phyloP scores from a whole-genome alignment of 2,113 vertebrate genomes.

The Siniperca chuatsi region DNA sequence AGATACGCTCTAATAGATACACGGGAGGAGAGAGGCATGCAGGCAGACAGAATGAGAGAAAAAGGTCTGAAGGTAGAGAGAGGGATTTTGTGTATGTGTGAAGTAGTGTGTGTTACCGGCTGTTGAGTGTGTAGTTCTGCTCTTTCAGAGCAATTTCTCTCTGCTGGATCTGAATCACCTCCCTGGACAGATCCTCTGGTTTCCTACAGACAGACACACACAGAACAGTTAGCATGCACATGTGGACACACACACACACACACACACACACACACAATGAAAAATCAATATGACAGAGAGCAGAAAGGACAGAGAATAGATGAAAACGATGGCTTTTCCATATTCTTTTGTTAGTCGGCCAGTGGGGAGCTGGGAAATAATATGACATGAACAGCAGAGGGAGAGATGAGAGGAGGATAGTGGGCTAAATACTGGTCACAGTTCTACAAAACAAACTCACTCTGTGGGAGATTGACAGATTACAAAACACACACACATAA shows the following conservation, averaged over 20 bases:
- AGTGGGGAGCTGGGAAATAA: constrained; percentile 54
- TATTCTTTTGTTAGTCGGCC: constrained; percentile 58
- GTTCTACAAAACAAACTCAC: constrained; percentile 60
- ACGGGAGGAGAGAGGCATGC: constrained; percentile 39
- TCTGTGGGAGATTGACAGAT: constrained; percentile 51
- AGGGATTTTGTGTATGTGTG: constrained; percentile 40
- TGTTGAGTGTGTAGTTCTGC: constrained; percentile 89
- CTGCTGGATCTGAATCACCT: constrained; percentile 94
- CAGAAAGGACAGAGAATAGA: constrained; percentile 35
- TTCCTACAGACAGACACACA: constrained; percentile 84
- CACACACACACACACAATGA: constrained; percentile 17
- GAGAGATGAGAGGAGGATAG: constrained; percentile 45
- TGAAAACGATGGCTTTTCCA: constrained; percentile 48
- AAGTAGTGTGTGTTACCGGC: constrained; percentile 84
- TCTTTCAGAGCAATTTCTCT: constrained; percentile 92
- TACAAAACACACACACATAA: constrained; percentile 20
- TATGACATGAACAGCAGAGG: constrained; percentile 56
- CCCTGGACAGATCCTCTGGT: constrained; percentile 94
- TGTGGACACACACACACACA: not conserved
- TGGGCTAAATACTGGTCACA: constrained; percentile 63
- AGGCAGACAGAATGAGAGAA: constrained; percentile 54
- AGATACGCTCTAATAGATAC: constrained; percentile 74
- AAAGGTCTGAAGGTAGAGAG: constrained; percentile 45
- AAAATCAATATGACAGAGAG: constrained; percentile 59
- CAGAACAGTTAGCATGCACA: constrained; percentile 49